Conservation (phyloP, 2,113 vertebrate genomes). For the Anarrhichthys ocellatus region DNA sequence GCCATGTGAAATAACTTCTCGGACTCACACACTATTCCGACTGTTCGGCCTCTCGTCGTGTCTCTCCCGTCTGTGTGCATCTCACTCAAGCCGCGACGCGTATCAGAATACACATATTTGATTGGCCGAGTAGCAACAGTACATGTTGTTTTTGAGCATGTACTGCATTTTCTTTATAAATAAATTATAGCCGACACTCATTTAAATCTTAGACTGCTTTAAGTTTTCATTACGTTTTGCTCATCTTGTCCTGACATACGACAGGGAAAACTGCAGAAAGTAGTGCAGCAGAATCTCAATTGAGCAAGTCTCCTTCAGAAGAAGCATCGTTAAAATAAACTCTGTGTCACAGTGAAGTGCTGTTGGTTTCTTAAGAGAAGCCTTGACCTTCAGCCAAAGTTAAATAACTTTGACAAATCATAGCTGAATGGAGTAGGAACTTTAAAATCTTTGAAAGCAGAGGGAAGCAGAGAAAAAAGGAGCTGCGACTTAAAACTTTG, state of each 20-base stretch:
- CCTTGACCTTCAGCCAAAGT: slow-evolving; percentile 12
- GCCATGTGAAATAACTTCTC: too few relatives aligned
- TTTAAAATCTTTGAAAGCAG: slow-evolving; percentile 17
- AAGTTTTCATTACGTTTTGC: slow-evolving; percentile 24
- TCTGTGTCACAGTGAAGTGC: slow-evolving; percentile 10
- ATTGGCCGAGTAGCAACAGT: too few relatives aligned
- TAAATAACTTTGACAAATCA: slow-evolving; percentile 38
- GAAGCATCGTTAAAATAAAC: slow-evolving; percentile 38
- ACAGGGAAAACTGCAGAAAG: slow-evolving; percentile 11
- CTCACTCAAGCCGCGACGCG: too few relatives aligned
- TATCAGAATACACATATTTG: too few relatives aligned
- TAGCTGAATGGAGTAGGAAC: background rate
- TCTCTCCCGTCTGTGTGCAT: too few relatives aligned
- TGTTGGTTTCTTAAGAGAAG: slow-evolving; percentile 21
- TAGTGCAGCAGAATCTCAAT: slow-evolving; percentile 15
- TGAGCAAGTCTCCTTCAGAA: background rate
- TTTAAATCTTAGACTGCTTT: background rate
- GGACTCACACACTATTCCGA: too few relatives aligned
- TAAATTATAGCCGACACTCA: slow-evolving; percentile 1
- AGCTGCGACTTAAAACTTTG: background rate
- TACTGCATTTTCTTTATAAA: slow-evolving; percentile 14
- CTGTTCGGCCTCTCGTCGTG: too few relatives aligned
- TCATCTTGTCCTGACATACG: background rate
- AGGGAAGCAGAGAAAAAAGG: background rate
- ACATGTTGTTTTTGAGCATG: background rate